These are phyloP conservation scores for Theristicus caerulescens DNA, from an alignment of 2,113 vertebrate genomes.

Conservation along the genomic window DNA sequence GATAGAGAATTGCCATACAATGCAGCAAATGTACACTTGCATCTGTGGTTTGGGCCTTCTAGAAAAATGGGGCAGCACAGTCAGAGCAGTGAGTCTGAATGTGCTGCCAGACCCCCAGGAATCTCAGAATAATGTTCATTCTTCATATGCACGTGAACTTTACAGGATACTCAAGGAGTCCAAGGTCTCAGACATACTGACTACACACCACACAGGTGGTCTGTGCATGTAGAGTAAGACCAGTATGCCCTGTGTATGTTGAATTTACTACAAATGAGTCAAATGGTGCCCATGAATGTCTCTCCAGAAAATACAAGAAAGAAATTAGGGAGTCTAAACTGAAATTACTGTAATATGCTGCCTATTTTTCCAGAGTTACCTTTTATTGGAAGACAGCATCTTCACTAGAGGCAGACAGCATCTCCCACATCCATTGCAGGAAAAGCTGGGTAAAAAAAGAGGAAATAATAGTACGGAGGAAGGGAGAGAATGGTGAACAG, in stretches of 20 bases:
- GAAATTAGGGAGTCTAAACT: background rate
- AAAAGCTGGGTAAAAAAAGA: accelerated
- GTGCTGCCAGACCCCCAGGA: background rate
- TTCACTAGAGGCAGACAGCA: background rate
- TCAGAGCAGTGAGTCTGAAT: background rate
- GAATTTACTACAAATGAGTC: background rate
- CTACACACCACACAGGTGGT: background rate
- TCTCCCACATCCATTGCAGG: background rate
- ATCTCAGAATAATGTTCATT: background rate
- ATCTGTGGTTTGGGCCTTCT: background rate
- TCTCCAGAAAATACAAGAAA: background rate
- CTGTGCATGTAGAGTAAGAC: background rate
- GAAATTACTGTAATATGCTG: background rate
- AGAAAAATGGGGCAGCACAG: background rate
- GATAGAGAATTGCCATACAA: background rate
- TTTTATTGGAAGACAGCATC: background rate
- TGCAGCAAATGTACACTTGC: background rate
- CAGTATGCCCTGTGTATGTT: background rate
- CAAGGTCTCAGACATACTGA: background rate
- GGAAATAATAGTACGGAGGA: background rate
- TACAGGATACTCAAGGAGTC: background rate
- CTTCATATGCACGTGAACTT: background rate
- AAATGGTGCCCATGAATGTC: background rate
- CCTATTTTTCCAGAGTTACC: background rate
- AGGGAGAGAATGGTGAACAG: background rate